Percentiles rank a stretch among this genome's conserved stretches.
phyloP scores from a whole-genome alignment of 2,797 vertebrate genomes.

The Pseudopleuronectes americanus region DNA sequence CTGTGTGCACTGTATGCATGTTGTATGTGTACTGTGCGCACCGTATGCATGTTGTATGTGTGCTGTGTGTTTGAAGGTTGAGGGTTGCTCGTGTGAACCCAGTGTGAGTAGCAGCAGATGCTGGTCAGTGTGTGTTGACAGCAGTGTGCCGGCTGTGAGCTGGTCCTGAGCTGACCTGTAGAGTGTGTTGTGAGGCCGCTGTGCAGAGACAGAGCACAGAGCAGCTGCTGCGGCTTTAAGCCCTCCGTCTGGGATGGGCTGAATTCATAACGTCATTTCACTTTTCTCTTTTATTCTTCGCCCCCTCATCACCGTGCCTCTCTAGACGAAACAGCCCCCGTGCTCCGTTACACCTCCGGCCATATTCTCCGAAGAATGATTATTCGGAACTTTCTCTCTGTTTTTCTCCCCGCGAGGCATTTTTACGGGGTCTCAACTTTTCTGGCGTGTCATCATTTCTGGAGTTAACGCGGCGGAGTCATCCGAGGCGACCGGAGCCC shows the following conservation, averaged over 20 bases:
- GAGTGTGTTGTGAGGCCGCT: not conserved
- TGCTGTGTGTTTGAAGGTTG: not conserved
- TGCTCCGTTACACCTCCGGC: conserved; percentile 41
- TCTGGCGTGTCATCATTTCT: conserved; percentile 64
- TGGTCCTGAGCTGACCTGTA: conserved; percentile 7
- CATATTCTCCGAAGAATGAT: conserved; percentile 40
- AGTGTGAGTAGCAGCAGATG: not conserved
- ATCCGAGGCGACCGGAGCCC: conserved; percentile 31
- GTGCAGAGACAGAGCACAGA: conserved; percentile 5
- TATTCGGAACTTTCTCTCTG: conserved; percentile 31
- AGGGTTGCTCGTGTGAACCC: not conserved
- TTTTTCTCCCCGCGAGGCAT: conserved; percentile 29
- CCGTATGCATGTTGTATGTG: not conserved
- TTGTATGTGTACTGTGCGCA: too few relatives aligned
- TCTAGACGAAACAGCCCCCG: conserved; percentile 34
- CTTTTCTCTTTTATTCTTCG: conserved; percentile 55
- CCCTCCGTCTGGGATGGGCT: conserved; percentile 67
- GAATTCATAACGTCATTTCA: conserved; percentile 65
- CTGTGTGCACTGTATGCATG: too few relatives aligned
- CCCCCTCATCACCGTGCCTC: conserved; percentile 46
- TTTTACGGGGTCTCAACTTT: conserved; percentile 63
- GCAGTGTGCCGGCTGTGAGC: not conserved
- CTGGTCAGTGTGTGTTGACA: too few relatives aligned
- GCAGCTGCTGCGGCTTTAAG: conserved; percentile 69
- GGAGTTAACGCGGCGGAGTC: conserved; percentile 55